Evolutionary conservation across 2,888 invertebrate genomes (phyloP), one percentile per base, ranked within the genome.

Genomic region (Pocota personata): DNA sequence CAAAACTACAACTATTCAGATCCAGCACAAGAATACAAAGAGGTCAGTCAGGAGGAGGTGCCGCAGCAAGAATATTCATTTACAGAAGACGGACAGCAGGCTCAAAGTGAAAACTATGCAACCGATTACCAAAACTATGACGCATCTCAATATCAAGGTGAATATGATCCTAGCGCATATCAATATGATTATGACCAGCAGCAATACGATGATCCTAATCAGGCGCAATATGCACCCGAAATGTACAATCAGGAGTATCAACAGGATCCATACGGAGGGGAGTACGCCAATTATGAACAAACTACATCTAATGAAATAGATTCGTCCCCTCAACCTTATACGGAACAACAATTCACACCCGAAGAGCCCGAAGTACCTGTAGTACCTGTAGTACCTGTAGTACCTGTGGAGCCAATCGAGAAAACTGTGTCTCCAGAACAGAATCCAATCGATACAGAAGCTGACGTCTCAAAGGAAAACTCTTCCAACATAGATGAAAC

Each of bases 121-220:
- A 88, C 89, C 67, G 91, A 91, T 86, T 92, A 91, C 60, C 89
- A 89, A 62, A 90, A 91, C 82, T 92, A 92, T 82, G 91, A 91
- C 83, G 88, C 90, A 2, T 72, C 89, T 6, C 90, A 91, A 40
- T 91, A 91, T 72, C 87, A 87, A 76, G 86, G 82, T 48, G 89
- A 88, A 76, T 91, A 91, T 84, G 92, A 91, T 88, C 89, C 90
- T 30, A 91, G 89, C 72, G 89, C 89, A 37, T 92, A 92, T 87
- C 90, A 91, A 21, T 92, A 92, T 73, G 90, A 90, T 78, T 92
- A 92, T 87, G 90, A 90, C 32, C 91, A 91, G 88, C 80, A 91
- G 30, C 89, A 90, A 37, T 90, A 91, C 71, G 89, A 90, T 66
- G 90, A 91, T 88, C 89, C 90, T 3, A 86, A 88, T 19, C 90